Conservation (phyloP, 2,888 invertebrate genomes). For the Sinelater perroti region DNA sequence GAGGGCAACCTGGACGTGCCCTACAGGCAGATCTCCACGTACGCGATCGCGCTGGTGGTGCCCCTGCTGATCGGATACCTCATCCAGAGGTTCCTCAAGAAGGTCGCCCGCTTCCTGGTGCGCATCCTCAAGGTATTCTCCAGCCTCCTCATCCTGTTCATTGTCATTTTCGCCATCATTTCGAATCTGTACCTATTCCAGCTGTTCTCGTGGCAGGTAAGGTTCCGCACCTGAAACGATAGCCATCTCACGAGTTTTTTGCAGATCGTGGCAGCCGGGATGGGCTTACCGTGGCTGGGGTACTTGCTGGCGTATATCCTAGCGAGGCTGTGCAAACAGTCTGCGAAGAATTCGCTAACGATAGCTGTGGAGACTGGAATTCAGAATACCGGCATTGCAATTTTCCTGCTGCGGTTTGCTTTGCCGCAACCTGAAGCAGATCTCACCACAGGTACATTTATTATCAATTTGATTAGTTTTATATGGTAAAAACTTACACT, state of each 20-base stretch:
- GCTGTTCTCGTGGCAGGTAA: slow-evolving; percentile 87
- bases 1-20: slow-evolving; percentile 79
- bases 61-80: slow-evolving; percentile 76
- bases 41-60: slow-evolving; percentile 79
- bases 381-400: slow-evolving; percentile 92
- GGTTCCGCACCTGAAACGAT: slow-evolving; percentile 39
- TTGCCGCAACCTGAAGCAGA: slow-evolving; percentile 87
- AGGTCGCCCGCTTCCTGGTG: slow-evolving; percentile 74
- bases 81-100: slow-evolving; percentile 75
- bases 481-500: not conserved
- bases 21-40: slow-evolving; percentile 76
- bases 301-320: slow-evolving; percentile 74
- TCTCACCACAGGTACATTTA: slow-evolving; percentile 76
- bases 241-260: slow-evolving; percentile 42
- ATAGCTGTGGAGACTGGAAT: slow-evolving; percentile 93
- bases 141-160: slow-evolving; percentile 79
- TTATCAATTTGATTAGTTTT: not conserved
- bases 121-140: slow-evolving; percentile 87
- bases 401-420: slow-evolving; percentile 84
- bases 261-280: slow-evolving; percentile 81
- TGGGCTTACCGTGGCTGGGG: slow-evolving; percentile 84
- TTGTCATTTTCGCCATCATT: slow-evolving; percentile 85
- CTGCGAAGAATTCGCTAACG: slow-evolving; percentile 76
- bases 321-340: slow-evolving; percentile 70
- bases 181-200: slow-evolving; percentile 91